Percentiles rank a stretch among this genome's conserved stretches.
phyloP scores from a whole-genome alignment of 2,113 vertebrate genomes.

The Australoheros scitulus region DNA sequence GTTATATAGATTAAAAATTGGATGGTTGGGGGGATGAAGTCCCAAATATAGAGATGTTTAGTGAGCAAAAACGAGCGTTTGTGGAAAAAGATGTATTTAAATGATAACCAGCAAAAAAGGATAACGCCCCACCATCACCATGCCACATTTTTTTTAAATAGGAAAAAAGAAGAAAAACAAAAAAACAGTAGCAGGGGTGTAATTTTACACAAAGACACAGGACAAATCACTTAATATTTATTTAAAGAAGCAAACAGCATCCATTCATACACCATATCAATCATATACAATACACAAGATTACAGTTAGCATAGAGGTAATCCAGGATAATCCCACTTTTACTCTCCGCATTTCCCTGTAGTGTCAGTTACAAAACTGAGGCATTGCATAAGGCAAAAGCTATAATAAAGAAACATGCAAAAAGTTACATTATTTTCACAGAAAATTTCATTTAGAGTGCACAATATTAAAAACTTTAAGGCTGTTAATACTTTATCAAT shows the following conservation, averaged over 20 bases:
- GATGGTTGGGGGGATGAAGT: background rate
- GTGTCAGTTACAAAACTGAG: constrained; percentile 62
- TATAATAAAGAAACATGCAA: constrained; percentile 61
- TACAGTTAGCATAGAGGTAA: constrained; percentile 65
- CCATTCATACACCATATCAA: constrained; percentile 42
- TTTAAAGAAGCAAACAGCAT: constrained; percentile 59
- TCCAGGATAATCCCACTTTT: constrained; percentile 71
- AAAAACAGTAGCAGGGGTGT: no score
- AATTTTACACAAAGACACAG: background rate
- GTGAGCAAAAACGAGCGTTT: background rate
- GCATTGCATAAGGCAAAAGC: constrained; percentile 23
- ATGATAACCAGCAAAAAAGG: background rate
- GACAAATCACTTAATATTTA: constrained; percentile 59
- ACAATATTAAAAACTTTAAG: constrained; percentile 56
- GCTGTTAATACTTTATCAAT: constrained; percentile 11
- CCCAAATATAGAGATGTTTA: background rate
- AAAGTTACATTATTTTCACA: constrained; percentile 42
- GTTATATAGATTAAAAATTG: constrained; percentile 19
- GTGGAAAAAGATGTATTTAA: background rate
- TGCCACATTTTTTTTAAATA: background rate
- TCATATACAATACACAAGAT: constrained; percentile 61
- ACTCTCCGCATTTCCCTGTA: constrained; percentile 38
- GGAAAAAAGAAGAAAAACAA: background rate
- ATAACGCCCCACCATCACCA: background rate
- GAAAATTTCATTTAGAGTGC: constrained; percentile 40